Evolutionary conservation across 1,140 invertebrate genomes (phyloP), one percentile per base, ranked within the genome.

Genomic region (Adelges cooleyi): DNA sequence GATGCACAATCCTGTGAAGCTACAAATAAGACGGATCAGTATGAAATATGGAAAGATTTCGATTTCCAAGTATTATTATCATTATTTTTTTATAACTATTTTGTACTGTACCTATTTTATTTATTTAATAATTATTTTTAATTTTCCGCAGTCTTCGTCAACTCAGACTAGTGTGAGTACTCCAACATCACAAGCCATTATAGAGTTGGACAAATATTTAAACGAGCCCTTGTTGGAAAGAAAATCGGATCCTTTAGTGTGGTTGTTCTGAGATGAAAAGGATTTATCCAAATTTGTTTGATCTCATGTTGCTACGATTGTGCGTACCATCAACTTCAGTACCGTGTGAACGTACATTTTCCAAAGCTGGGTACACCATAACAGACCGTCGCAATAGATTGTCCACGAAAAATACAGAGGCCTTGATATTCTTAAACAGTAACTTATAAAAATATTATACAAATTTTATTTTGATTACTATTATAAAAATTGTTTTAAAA

Each of bases 181-280:
- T n/a, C 65, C 65, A 36, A 66, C 22, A 40, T 48, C 65, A 54
- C 20, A n/a, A 11, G 65, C 65, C 11, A 69, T 70, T 38, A 15
- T 68, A 17, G 66, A 69, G 65, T 25, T 68, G 0, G 62, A 69
- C 29, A 70, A 46, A 33, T 71, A 70, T 48, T 51, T 70, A 33
- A 49, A 52, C 10, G 70, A 70, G 38, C 65, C 59, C 0, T 62
- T 68, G 10, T 25, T 71, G 4, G 27, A 22, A 3, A 53, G 66
- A 51, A 65, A 69, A 18, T 62, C 66, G 29, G 67, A 71, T 48
- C 70, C 70, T 11, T 22, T 71, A 2, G 8, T 20, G 22, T 52
- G 50, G 50, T 52, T 25, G 50, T 29, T 29, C n/a, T 17, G 17
- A 52, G 10, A 52, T 25, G 20, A 52, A 29, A 33, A 51, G 29